phyloP scores from a whole-genome alignment of 2,888 invertebrate genomes.

The Rotaria sp. region DNA sequence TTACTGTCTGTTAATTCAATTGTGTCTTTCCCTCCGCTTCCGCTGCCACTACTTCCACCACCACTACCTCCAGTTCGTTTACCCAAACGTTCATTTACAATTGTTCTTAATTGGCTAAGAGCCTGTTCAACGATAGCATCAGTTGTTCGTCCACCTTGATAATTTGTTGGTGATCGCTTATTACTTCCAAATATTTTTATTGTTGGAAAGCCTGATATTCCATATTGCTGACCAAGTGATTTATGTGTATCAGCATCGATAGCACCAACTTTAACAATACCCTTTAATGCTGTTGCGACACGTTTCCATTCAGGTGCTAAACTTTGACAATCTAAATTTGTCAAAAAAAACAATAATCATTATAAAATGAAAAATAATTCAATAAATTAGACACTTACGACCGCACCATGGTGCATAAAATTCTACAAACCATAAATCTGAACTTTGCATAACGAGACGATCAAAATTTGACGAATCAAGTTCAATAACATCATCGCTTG shows the following conservation, averaged over 20 bases:
- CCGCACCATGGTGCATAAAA: conserved; percentile 81
- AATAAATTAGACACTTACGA: background rate
- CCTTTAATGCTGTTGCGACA: conserved; percentile 83
- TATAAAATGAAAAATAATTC: background rate
- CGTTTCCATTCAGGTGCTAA: conserved; percentile 87
- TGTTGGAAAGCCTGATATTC: conserved; percentile 84
- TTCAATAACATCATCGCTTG: conserved; percentile 65
- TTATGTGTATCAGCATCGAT: conserved; percentile 84
- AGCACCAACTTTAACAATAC: conserved; percentile 84
- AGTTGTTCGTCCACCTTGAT: conserved; percentile 75
- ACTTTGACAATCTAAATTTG: conserved; percentile 64
- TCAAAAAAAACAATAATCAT: background rate
- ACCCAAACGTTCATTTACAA: conserved; percentile 66
- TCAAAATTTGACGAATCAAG: conserved; percentile 93
- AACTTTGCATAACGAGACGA: conserved; percentile 46
- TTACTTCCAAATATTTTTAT: conserved; percentile 83
- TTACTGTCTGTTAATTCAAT: conserved; percentile 88
- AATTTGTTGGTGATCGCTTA: conserved; percentile 75
- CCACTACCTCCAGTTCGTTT: conserved; percentile 54
- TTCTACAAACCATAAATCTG: conserved; percentile 78
- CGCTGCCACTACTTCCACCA: conserved; percentile 45
- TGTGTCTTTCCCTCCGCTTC: conserved; percentile 62
- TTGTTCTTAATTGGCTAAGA: conserved; percentile 69
- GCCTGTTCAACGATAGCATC: conserved; percentile 76
- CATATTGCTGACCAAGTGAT: conserved; percentile 70